Conservation (phyloP, 64 coral and sea anemone species). For the Acropora tenuis region DNA sequence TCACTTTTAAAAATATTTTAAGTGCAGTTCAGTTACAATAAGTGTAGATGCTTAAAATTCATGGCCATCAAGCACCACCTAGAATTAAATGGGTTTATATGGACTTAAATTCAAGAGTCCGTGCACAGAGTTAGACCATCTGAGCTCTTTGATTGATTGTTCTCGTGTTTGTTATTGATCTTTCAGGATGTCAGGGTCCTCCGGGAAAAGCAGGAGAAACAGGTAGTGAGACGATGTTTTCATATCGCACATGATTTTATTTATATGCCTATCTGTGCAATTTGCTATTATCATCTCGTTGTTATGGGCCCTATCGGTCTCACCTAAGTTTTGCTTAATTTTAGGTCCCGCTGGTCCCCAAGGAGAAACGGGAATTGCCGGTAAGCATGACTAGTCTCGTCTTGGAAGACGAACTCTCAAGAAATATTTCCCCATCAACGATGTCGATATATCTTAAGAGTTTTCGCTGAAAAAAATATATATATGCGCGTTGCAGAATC, state of each 20-base stretch:
- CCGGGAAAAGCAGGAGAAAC: slow-evolving; percentile 70
- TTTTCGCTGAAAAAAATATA: too few species aligned
- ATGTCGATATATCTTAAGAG: too few species aligned
- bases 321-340: background rate
- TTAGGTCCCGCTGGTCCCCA: slow-evolving; percentile 64
- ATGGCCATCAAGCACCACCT: too few species aligned
- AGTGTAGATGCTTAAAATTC: too few species aligned
- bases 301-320: background rate
- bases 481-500: too few species aligned
- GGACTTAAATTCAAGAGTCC: too few species aligned
- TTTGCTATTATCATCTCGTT: background rate
- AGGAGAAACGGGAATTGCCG: slow-evolving; percentile 59
- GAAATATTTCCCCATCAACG: too few species aligned
- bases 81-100: too few species aligned
- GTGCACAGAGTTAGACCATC: too few species aligned
- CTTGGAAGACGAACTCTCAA: too few species aligned
- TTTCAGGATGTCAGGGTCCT: slow-evolving; percentile 79
- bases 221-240: slow-evolving; percentile 39
- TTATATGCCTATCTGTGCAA: background rate
- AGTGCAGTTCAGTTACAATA: too few species aligned
- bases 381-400: slow-evolving; percentile 39
- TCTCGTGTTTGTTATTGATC: background rate
- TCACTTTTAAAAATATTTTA: background rate
- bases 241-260: background rate
- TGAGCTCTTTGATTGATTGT: background rate